Evolutionary conservation across 2,113 vertebrate genomes (phyloP), one percentile per base, ranked within the genome.

Genomic region (Seriola dumerili): DNA sequence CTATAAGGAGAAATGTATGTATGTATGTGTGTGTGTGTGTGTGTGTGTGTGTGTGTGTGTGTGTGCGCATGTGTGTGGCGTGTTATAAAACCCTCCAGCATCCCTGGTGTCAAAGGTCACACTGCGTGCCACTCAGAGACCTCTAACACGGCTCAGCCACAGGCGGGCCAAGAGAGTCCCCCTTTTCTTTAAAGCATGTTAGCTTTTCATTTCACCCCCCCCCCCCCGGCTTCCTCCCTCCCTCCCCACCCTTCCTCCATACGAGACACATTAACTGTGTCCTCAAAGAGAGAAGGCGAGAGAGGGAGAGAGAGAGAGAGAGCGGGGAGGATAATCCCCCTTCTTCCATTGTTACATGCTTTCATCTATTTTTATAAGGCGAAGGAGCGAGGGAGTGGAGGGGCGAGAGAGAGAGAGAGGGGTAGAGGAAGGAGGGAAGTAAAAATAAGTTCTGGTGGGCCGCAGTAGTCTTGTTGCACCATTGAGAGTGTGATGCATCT

Each of bases 281-380:
- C 86, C 89, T 89, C 83, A 89, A 85, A 89, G 75, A 83, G 67
- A 64, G 57, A 48, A 46, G 82, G 72, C 29, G 19, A 65, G 82
- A 32, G 64, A 62, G 73, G 7, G n/a, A 23, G 84, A 63, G 14
- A 19, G 73, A 12, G 78, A 70, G 78, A 46, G 63, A 54, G 42
- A 65, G 74, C 29, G 8, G 54, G 85, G 85, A 86, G 80, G 84
- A 92, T 92, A 88, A 93, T 87, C 87, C 88, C 90, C 85, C 85
- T 66, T 85, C 90, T 78, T 80, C 75, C 83, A 87, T 87, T 87
- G 90, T 94, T 90, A 84, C 69, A 74, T 1, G 68, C 90, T 93
- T 93, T 93, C 88, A 93, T 93, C 91, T 94, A 93, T 94, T 93
- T 94, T 91, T 92, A 91, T 85, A 84, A 88, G 80, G 73, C 78